Evolutionary conservation across 2,888 invertebrate species (phyloP).

Genomic region (Agrotis clavis): DNA sequence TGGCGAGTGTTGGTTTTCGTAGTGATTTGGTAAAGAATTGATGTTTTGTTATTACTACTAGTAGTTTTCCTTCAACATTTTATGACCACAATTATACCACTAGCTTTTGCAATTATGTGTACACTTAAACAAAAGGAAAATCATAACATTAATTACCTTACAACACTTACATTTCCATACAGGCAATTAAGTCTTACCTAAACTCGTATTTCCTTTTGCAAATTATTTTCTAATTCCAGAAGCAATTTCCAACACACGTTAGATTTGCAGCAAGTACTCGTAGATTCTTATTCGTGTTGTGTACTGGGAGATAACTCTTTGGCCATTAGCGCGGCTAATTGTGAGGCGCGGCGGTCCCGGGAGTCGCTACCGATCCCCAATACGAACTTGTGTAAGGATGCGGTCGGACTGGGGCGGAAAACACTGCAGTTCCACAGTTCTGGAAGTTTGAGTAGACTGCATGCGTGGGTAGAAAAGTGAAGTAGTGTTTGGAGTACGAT

Average conservation of each 20-base stretch:
- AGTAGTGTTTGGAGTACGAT: no score
- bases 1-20: neutral
- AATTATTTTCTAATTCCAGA: slow-evolving; percentile 28
- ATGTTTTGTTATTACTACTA: neutral
- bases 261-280: slow-evolving; percentile 47
- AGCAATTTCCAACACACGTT: slow-evolving; percentile 36
- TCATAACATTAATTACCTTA: slow-evolving; percentile 7
- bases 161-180: slow-evolving; percentile 20
- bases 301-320: slow-evolving; percentile 68
- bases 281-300: slow-evolving; percentile 62
- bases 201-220: slow-evolving; percentile 5
- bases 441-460: no score
- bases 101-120: neutral
- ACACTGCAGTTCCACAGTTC: slow-evolving; percentile 26
- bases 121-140: neutral
- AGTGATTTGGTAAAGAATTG: neutral
- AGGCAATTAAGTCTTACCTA: slow-evolving; percentile 2
- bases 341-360: slow-evolving; percentile 70
- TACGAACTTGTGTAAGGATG: slow-evolving; percentile 56
- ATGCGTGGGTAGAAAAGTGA: neutral
- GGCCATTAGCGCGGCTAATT: slow-evolving; percentile 78
- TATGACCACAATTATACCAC: neutral
- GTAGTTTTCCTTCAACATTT: slow-evolving; percentile 13
- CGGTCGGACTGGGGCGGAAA: slow-evolving; percentile 16
- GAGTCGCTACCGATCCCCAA: slow-evolving; percentile 62